phyloP scores from a whole-genome alignment of 2,888 invertebrate genomes.

The Ennomos fuscantarius region DNA sequence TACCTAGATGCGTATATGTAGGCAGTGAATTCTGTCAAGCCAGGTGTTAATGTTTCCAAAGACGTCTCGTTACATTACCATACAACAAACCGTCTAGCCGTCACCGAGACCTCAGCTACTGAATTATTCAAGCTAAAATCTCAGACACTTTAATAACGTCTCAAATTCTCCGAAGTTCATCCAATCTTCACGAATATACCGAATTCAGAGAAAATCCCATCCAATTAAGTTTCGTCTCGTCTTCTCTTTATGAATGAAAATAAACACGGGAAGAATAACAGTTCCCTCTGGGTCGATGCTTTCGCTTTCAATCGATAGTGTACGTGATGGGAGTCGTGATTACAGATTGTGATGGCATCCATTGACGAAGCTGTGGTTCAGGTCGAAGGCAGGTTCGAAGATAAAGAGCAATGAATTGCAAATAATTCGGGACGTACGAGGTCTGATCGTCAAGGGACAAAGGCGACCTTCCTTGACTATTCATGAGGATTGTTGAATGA shows the following conservation, averaged over 20 bases:
- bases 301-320: slow-evolving; percentile 36
- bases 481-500: slow-evolving; percentile 53
- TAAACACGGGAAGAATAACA: slow-evolving; percentile 24
- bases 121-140: slow-evolving; percentile 31
- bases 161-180: not conserved
- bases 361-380: slow-evolving; percentile 28
- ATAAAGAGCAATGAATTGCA: slow-evolving; percentile 34
- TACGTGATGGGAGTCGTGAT: slow-evolving; percentile 25
- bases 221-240: slow-evolving; percentile 25
- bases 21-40: too few species aligned
- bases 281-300: slow-evolving; percentile 34
- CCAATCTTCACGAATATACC: not conserved
- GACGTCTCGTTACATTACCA: not conserved
- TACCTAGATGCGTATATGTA: too few species aligned
- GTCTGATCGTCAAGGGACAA: slow-evolving; percentile 43
- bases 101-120: slow-evolving; percentile 6
- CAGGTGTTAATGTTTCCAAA: too few species aligned
- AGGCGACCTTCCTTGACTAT: slow-evolving; percentile 49
- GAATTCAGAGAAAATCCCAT: slow-evolving; percentile 22
- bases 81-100: not conserved
- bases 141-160: slow-evolving; percentile 20
- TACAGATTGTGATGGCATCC: slow-evolving; percentile 9
- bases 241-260: slow-evolving; percentile 39
- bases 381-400: slow-evolving; percentile 13
- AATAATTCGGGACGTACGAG: slow-evolving; percentile 25